Percentiles rank a stretch among this genome's conserved stretches.
Evolutionary conservation across 2,113 vertebrate species (phyloP).

Genomic region (Lepus americanus): DNA sequence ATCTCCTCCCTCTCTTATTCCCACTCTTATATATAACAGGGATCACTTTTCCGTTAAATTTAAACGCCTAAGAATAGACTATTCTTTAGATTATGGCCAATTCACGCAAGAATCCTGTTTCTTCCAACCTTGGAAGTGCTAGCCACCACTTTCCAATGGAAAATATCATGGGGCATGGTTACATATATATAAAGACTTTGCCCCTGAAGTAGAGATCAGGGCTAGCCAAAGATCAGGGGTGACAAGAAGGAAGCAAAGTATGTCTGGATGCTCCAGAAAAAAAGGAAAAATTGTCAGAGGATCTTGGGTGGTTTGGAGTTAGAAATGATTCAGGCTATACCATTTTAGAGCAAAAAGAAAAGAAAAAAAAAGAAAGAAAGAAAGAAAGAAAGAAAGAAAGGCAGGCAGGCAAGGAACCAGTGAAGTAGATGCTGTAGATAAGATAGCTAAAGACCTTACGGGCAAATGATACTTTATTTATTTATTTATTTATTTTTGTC

Average conservation of each 20-base stretch:
- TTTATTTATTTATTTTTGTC: not conserved
- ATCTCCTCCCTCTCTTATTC: too few relatives aligned
- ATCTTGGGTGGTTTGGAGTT: not conserved
- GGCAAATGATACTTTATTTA: not conserved
- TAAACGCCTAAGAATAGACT: not conserved
- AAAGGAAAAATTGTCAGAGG: not conserved
- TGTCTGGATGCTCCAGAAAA: not conserved
- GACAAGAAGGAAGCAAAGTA: not conserved
- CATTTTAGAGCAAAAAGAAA: slow-evolving; percentile 23
- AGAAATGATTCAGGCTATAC: not conserved
- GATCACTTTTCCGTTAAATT: too few relatives aligned
- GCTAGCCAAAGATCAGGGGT: slow-evolving; percentile 8
- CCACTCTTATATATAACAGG: too few relatives aligned
- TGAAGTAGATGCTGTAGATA: not conserved
- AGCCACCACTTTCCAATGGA: not conserved
- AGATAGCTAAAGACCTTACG: not conserved
- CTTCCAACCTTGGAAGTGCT: not conserved
- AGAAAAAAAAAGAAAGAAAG: not conserved
- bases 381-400: too few relatives aligned
- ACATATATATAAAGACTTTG: not conserved
- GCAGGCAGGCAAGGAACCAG: not conserved
- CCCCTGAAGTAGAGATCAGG: not conserved
- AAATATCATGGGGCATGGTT: not conserved
- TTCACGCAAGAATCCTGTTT: slow-evolving; percentile 13
- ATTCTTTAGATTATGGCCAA: not conserved